Conservation (phyloP, 2,113 vertebrate genomes). For the Aspiorhynchus laticeps region DNA sequence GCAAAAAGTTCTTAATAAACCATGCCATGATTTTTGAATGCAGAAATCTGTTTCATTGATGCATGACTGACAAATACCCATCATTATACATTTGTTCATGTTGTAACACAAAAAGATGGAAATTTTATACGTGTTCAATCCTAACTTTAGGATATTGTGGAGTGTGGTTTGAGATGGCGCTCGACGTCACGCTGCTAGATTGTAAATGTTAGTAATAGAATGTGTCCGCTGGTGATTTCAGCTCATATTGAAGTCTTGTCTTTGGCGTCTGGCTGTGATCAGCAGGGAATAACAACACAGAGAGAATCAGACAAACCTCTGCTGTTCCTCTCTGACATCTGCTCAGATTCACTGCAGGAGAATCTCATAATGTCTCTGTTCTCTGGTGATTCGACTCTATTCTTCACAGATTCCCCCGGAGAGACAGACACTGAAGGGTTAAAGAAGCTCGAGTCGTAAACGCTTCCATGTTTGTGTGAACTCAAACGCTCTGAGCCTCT, state of each 20-base stretch:
- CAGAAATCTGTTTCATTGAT: no score
- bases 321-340: constrained; percentile 47
- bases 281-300: not conserved
- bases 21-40: no score
- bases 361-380: constrained; percentile 35
- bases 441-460: not conserved
- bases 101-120: no score
- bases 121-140: no score
- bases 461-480: not conserved
- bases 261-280: not conserved
- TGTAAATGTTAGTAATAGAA: not conserved
- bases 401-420: constrained; percentile 15
- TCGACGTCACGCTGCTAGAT: not conserved
- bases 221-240: not conserved
- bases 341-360: constrained; percentile 44
- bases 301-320: no score
- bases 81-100: no score
- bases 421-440: not conserved
- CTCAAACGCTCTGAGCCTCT: not conserved
- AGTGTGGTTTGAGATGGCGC: no score
- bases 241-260: not conserved
- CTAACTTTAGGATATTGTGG: no score
- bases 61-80: no score
- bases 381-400: not conserved
- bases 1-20: no score